phyloP scores from a whole-genome alignment of 2,797 vertebrate species.

The Galago senegalensis region DNA sequence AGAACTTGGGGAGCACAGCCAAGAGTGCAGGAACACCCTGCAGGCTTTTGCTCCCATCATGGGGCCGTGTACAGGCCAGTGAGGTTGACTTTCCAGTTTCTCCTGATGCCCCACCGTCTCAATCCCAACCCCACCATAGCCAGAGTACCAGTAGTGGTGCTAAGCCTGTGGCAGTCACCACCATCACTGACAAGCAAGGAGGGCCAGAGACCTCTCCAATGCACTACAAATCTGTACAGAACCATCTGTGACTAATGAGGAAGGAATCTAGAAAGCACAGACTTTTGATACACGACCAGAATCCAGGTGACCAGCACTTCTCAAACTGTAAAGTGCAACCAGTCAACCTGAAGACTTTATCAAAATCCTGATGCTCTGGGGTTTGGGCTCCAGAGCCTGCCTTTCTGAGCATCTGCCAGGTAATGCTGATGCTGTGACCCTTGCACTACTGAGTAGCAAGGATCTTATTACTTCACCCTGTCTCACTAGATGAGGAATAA shows the following conservation, averaged over 20 bases:
- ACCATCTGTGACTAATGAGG: background rate
- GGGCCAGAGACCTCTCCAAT: background rate
- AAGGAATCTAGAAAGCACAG: background rate
- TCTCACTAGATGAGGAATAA: background rate
- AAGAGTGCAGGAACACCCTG: background rate
- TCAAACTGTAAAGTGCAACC: background rate
- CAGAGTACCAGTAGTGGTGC: too few relatives aligned
- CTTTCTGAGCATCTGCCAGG: background rate
- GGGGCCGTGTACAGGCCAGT: background rate
- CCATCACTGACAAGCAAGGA: accelerated
- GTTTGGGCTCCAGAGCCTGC: background rate
- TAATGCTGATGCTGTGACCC: background rate
- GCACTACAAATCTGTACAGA: background rate
- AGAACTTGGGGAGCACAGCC: background rate
- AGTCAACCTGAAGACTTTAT: background rate
- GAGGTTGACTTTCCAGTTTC: background rate
- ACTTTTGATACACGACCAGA: background rate
- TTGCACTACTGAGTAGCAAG: background rate
- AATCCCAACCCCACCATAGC: background rate
- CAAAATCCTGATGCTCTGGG: background rate
- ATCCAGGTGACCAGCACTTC: background rate
- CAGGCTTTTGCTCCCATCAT: background rate
- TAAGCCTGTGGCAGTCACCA: background rate
- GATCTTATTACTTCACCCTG: background rate
- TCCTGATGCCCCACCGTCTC: background rate